Evolutionary conservation across 2,113 vertebrate species (phyloP), one percentile per base, ranked within the genome.

Genomic region (Malurus alboscapulatus): DNA sequence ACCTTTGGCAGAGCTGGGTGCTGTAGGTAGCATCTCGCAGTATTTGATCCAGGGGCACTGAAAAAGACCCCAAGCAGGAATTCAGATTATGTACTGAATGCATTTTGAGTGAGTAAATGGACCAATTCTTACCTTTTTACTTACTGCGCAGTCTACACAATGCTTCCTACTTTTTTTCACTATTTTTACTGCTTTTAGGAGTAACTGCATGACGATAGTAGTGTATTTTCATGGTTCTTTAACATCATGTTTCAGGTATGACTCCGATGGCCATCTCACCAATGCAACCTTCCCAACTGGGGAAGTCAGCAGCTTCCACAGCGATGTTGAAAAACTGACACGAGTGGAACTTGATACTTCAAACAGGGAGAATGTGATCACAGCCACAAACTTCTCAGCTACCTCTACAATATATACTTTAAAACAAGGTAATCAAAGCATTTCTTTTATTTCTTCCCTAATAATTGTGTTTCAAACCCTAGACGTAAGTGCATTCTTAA

Each of bases 281-380:
- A 99, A 99, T 32, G 98, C 98, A 54, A 99, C 99, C 40, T 98
- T 99, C 93, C 99, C 99, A 0, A 99, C 99, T 0, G 99, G 99
- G 30, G 99, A 99, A 78, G 99, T 99, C 92, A 99, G 97, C 90
- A 99, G 98, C 95, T 99, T 99, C 97, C 98, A 98, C 61, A 98
- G 98, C 13, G 98, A 99, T 88, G 97, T 98, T 82, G 99, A 99
- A 98, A 99, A 99, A 90, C 98, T 99, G 94, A 98, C 98, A 2
- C 98, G 97, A 89, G 99, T 99, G 38, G 98, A 99, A 83, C 97
- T 99, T 18, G 98, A 99, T 74, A 98, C 98, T 53, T 99, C 99
- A 34, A 99, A 98, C 96, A 98, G 96, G 2, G 98, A 99, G 97
- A 99, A 99, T 88, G 98, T 99, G 79, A 96, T 99, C 95, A 99